Base-by-base conservation (phyloP, 2,888 invertebrate species). In the Odiellus spinosus region DNA sequence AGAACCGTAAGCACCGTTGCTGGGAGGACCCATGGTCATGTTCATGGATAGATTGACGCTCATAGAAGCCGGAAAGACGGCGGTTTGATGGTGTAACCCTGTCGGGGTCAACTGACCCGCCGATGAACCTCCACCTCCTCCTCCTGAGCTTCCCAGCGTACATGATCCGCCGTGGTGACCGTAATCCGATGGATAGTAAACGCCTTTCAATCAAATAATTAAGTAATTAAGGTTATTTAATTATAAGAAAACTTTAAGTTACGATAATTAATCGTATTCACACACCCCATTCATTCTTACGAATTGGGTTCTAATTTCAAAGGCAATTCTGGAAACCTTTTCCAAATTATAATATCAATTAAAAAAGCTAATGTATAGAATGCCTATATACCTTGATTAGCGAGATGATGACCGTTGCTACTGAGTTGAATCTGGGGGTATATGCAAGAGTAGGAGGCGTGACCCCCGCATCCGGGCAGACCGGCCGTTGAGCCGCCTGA, bases 11-110 rank as follows among this genome's bases (percentile, higher is more conserved):
- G 39, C 12, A 3, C 35, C 20, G 38, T 32, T 21, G 10, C 65
- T 64, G 45, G 71, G 66, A 47, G 71, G 68, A 49, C 87, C 87
- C 82, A 91, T 90, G 48, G 91, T 91, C 91, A 93, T 93, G 66
- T 90, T 91, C 91, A 93, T 93, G 58, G 84, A 85, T 0, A 93
- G 88, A 63, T 93, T 93, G 55, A 93, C 90, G 61, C 86, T 87
- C 91, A 93, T 91, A 3, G 54, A 51, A 5, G 60, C 87, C 82
- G 48, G 90, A 87, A 50, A 50, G 2, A 50, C 46, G 11, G 48
- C 33, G 17, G 17, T 17, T n/a, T 26, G 14, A 14, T 26, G 43
- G 33, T 33, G 32, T 8, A 41, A 15, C 12, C 45, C 45, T 33
- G 19, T 39, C 18, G 42, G 47, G 1, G 35, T 26, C 26, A 26